Evolutionary conservation across 2,888 invertebrate genomes (phyloP), one percentile per base, ranked within the genome.

Genomic region (Allophyes oxyacanthae): DNA sequence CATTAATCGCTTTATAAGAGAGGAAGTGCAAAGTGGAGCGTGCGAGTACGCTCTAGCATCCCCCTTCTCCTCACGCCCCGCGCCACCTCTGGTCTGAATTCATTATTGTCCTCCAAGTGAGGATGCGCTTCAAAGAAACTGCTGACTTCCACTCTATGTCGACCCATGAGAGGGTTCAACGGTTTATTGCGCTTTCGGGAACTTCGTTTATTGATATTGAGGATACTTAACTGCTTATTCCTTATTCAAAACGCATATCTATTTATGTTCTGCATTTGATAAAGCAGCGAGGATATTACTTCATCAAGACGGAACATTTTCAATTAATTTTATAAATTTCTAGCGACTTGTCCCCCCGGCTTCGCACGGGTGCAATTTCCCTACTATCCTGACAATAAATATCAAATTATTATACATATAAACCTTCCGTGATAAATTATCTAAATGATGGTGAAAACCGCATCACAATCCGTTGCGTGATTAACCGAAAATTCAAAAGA

Each of bases 71-170:
- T 70, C 69, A 41, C 64, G n/a, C 54, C 64, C 71, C 64, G 65
- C 64, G 65, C 71, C 85, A 77, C 79, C 76, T 78, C 83, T 79
- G 69, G 85, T 83, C 87, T 87, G 91, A 91, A 91, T 91, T 91
- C 90, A 91, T 91, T 91, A 91, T 90, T 90, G 89, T 90, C 88
- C 85, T 84, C 85, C 75, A 84, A 81, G 84, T 80, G 83, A 86
- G 81, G 87, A 87, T 87, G 89, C 86, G 87, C 87, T 86, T 91
- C 89, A 91, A 92, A 91, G 90, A 90, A 91, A 90, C 84, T 89
- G 91, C 92, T 91, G 91, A 91, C 87, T 87, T 84, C 80, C 78
- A 78, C 81, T 81, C 81, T 75, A 78, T 72, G 77, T 72, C 81
- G 80, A 79, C 78, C 68, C 81, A 81, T 76, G 80, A 83, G 79